phyloP scores from a whole-genome alignment of 1,140 invertebrate species.

The Panulirus ornatus region DNA sequence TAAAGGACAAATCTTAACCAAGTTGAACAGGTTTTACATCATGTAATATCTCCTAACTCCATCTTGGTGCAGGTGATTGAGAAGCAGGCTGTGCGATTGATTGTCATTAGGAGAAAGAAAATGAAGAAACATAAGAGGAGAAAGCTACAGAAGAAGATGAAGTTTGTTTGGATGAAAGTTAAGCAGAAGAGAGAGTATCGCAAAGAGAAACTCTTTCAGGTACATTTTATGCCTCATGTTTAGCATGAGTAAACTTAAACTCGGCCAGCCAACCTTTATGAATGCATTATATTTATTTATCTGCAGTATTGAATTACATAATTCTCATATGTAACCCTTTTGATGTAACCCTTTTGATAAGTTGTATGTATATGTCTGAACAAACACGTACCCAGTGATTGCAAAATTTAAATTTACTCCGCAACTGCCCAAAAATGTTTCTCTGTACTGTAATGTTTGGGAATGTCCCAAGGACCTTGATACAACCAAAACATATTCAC shows the following conservation, averaged over 20 bases:
- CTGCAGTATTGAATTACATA: too few species aligned
- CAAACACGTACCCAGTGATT: too few species aligned
- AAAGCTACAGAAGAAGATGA: slow-evolving; percentile 89
- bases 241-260: background rate
- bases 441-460: too few species aligned
- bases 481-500: too few species aligned
- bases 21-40: background rate
- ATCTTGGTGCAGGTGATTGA: slow-evolving; percentile 76
- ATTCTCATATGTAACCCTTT: background rate
- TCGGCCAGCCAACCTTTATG: too few species aligned
- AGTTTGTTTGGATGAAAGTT: slow-evolving; percentile 84
- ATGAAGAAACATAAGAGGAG: slow-evolving; percentile 91
- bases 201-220: slow-evolving; percentile 88
- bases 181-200: slow-evolving; percentile 84
- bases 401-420: too few species aligned
- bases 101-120: slow-evolving; percentile 88
- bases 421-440: too few species aligned
- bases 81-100: slow-evolving; percentile 85
- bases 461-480: too few species aligned
- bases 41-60: background rate
- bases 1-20: background rate
- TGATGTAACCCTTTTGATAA: too few species aligned
- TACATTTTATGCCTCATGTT: slow-evolving; percentile 3
- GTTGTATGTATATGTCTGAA: too few species aligned
- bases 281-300: background rate